Base-by-base conservation (phyloP, 2,888 invertebrate genomes). In the Drosophila neonasuta region DNA sequence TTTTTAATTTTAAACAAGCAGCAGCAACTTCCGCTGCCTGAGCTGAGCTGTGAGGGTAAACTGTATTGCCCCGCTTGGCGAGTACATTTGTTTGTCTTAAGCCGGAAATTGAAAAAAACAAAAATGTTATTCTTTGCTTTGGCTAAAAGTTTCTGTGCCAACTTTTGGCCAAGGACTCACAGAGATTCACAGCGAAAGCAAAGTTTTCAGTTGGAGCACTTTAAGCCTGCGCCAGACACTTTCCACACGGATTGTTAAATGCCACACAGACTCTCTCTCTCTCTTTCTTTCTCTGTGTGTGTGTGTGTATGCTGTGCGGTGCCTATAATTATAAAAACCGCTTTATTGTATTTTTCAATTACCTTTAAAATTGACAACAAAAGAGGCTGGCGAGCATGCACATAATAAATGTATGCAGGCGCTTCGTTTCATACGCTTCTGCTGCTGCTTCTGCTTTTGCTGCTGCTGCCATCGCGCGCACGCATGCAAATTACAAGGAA, bases 401-500 rank as follows among this genome's bases (percentile, higher is more conserved):
- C 60, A 75, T 77, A 81, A 86, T 84, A 86, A 81, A 81, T 81
- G 75, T 68, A 83, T 84, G 79, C 72, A 69, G 63, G 57, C 68
- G 30, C 58, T 44, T 59, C 49, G 34, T 44, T 44, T 59, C 49
- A 29, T 56, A 48, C 32, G 56, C 24, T 24, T 24, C 24, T 24
- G 24, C 24, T 24, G 24, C 24, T 24, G 24, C 24, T 6, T 24
- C 24, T 24, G 24, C 24, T 24, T 24, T 24, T 24, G 24, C 24
- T 24, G 24, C 24, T 24, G 24, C 52, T 69, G 30, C 65, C 60
- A 49, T 48, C 17, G 68, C 59, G 55, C 56, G 55, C 59, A 69
- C 73, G 74, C 74, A 88, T 87, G 88, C 88, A 88, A 87, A 88
- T 88, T 88, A 88, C 88, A 88, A 88, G 88, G 88, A 88, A 88